Percentiles rank a stretch among this genome's conserved stretches.
phyloP scores from a whole-genome alignment of 1,140 invertebrate genomes.

The Helicoverpa armigera region DNA sequence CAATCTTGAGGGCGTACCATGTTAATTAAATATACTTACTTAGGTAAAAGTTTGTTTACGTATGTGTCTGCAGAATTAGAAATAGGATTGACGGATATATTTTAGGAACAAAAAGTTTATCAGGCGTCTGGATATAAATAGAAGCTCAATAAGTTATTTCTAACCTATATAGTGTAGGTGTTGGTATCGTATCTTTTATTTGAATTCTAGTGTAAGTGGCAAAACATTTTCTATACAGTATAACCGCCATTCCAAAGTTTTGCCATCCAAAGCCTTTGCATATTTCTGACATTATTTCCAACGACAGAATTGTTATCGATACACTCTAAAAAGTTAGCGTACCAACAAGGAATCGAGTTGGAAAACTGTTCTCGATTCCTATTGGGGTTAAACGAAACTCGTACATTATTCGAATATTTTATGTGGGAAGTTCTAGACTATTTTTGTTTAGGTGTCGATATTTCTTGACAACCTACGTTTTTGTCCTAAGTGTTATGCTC shows the following conservation, averaged over 20 bases:
- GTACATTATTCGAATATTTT: neutral
- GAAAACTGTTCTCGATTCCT: neutral
- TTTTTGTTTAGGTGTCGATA: neutral
- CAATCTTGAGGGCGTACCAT: too few species aligned
- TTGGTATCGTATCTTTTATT: too few species aligned
- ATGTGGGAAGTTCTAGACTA: neutral
- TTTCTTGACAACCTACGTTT: neutral
- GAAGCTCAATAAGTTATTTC: too few species aligned
- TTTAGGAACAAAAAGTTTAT: too few species aligned
- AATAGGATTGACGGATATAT: too few species aligned
- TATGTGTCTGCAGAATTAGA: too few species aligned
- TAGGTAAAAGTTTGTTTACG: too few species aligned
- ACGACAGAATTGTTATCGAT: neutral
- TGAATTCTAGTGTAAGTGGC: too few species aligned
- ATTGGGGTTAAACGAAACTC: neutral
- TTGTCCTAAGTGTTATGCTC: neutral
- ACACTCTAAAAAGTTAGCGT: neutral
- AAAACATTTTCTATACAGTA: too few species aligned
- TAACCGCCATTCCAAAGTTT: neutral
- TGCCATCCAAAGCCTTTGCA: neutral
- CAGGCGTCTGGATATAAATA: too few species aligned
- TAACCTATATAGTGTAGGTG: too few species aligned
- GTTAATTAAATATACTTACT: too few species aligned
- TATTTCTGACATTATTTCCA: constrained; percentile 3
- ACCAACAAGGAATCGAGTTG: neutral